Percentiles rank a stretch among this genome's conserved stretches.
phyloP scores from a whole-genome alignment of 2,797 vertebrate species.

The Aulostomus chinensis region DNA sequence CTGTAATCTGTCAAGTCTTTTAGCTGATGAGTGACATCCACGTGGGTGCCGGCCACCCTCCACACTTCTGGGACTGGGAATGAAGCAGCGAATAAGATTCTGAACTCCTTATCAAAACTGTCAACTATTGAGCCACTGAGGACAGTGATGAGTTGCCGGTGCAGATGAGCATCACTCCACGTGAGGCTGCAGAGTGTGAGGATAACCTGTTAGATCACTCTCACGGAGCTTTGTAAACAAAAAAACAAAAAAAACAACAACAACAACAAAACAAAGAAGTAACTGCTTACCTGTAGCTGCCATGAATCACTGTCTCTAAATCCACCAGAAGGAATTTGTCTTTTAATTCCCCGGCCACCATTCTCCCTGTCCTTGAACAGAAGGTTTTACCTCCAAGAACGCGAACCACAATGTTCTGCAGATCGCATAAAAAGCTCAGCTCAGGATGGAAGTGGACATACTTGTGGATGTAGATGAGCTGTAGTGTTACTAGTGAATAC shows the following conservation, averaged over 20 bases:
- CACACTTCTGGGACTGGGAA: constrained; percentile 61
- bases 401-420: constrained; percentile 85
- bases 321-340: constrained; percentile 89
- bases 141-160: constrained; percentile 86
- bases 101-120: constrained; percentile 86
- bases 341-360: constrained; percentile 83
- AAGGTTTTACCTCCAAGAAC: constrained; percentile 83
- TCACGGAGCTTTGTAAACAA: too few species aligned
- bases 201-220: constrained; percentile 11
- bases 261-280: neutral
- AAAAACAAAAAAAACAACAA: too few species aligned
- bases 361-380: constrained; percentile 77
- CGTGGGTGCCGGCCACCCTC: constrained; percentile 1
- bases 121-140: constrained; percentile 79
- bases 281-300: constrained; percentile 86
- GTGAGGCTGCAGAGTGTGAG: constrained; percentile 78
- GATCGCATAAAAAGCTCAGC: constrained; percentile 3
- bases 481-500: too few species aligned
- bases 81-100: constrained; percentile 85
- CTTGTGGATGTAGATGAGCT: too few species aligned
- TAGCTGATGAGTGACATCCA: constrained; percentile 1
- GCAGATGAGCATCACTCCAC: constrained; percentile 87
- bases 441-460: too few species aligned
- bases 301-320: constrained; percentile 83
- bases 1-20: constrained; percentile 18